These are phyloP conservation scores for Crocuta crocuta DNA, from an alignment of 2,113 vertebrate species.

Conservation along the genomic window DNA sequence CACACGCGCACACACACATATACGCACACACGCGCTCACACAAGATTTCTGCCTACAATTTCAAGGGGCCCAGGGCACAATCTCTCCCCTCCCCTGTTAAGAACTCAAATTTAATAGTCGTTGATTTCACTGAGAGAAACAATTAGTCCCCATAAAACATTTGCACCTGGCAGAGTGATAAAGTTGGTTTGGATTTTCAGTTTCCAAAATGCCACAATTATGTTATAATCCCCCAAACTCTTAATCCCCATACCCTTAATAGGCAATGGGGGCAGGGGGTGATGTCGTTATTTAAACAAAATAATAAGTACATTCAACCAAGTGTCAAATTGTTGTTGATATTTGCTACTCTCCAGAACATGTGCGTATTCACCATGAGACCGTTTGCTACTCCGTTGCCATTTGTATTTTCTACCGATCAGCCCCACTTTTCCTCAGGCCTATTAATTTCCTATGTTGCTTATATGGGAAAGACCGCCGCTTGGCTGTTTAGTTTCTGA, in stretches of 20 bases:
- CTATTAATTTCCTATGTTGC: not conserved
- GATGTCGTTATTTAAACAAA: not conserved
- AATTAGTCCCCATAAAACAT: not conserved
- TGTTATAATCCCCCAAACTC: not conserved
- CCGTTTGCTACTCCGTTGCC: fast-evolving
- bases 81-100: not conserved
- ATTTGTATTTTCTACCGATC: not conserved
- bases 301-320: not conserved
- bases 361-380: not conserved
- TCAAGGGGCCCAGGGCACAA: fast-evolving
- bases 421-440: not conserved
- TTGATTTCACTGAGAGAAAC: not conserved
- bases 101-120: too few relatives aligned
- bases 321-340: not conserved
- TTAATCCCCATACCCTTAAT: not conserved
- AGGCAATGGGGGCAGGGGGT: not conserved
- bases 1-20: fast-evolving
- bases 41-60: not conserved
- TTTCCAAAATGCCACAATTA: not conserved
- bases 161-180: not conserved
- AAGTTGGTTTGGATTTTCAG: not conserved
- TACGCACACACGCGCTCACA: fast-evolving
- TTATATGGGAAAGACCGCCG: not conserved
- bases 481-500: not conserved
- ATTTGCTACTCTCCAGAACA: fast-evolving